phyloP scores from a whole-genome alignment of 92 coral and sea anemone genomes.

The Epizoanthus stellaris region DNA sequence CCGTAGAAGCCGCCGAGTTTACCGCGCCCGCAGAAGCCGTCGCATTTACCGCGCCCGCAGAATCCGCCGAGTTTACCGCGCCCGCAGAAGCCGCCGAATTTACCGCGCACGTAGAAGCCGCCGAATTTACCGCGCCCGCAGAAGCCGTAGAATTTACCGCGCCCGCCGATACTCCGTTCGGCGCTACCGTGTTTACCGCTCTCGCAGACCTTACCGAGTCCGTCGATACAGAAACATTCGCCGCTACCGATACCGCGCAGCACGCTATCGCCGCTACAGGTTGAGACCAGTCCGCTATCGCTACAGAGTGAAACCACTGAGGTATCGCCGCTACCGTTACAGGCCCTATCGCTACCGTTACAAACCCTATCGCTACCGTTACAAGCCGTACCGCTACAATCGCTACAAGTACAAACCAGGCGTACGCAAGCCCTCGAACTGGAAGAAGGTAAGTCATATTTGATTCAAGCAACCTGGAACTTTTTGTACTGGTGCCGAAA shows the following conservation, averaged over 20 bases:
- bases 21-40: not conserved
- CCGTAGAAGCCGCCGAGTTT: not conserved
- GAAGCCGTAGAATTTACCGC: not conserved
- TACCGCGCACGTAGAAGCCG: not conserved
- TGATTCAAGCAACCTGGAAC: too few relatives aligned
- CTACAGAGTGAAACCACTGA: not conserved
- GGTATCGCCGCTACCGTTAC: not conserved
- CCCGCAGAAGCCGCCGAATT: slow-evolving; percentile 3
- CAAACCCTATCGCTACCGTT: slow-evolving; percentile 3
- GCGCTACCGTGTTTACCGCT: slow-evolving; percentile 5
- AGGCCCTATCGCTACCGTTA: not conserved
- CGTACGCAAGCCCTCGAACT: not conserved
- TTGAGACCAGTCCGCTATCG: slow-evolving; percentile 23
- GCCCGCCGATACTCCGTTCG: slow-evolving; percentile 12
- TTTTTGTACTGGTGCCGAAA: too few relatives aligned
- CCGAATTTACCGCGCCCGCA: not conserved
- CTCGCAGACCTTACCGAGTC: not conserved
- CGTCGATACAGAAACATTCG: not conserved
- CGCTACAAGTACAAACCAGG: slow-evolving; percentile 21
- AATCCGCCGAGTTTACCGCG: not conserved
- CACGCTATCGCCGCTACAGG: slow-evolving; percentile 20
- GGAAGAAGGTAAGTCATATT: slow-evolving; percentile 20
- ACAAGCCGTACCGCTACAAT: not conserved
- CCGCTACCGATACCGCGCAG: not conserved
- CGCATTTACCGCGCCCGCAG: not conserved